Conservation (phyloP, 2,888 invertebrate species). For the Pristionchus japonicus region DNA sequence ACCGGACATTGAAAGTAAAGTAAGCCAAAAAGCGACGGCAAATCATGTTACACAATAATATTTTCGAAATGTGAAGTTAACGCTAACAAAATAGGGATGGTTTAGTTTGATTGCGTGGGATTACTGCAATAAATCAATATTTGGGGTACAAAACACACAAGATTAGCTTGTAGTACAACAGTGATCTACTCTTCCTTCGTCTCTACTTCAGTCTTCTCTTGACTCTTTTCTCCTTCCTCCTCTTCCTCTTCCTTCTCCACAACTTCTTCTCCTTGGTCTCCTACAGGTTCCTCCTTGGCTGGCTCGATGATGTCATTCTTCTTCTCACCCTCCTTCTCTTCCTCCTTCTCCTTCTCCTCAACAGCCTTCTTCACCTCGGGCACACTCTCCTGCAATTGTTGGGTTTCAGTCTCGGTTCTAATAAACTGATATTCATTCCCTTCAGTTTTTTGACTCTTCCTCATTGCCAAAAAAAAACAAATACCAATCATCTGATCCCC, state of each 20-base stretch:
- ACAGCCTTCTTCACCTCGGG: background rate
- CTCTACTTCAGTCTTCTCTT: background rate
- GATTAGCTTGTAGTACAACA: background rate
- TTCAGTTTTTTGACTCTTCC: no score
- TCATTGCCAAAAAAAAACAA: no score
- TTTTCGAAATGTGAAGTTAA: background rate
- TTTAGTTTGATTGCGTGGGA: background rate
- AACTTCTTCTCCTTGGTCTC: background rate
- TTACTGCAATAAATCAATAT: background rate
- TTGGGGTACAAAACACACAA: no score
- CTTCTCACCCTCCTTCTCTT: background rate
- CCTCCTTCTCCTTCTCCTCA: background rate
- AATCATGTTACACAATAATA: background rate
- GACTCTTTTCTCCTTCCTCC: background rate
- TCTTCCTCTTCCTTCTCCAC: background rate
- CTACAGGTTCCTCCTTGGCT: background rate
- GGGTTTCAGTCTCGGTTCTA: background rate
- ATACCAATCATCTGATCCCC: background rate
- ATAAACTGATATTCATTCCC: background rate
- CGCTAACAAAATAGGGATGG: background rate
- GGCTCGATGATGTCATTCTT: background rate
- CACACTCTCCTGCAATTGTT: background rate
- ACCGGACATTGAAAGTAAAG: background rate
- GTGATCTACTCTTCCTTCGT: constrained; percentile 10
- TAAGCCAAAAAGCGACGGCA: no score